A percentile compares a stretch with the other conserved stretches of the same genome.
Conservation (phyloP, 2,888 invertebrate species). For the Drosophila eohydei region DNA sequence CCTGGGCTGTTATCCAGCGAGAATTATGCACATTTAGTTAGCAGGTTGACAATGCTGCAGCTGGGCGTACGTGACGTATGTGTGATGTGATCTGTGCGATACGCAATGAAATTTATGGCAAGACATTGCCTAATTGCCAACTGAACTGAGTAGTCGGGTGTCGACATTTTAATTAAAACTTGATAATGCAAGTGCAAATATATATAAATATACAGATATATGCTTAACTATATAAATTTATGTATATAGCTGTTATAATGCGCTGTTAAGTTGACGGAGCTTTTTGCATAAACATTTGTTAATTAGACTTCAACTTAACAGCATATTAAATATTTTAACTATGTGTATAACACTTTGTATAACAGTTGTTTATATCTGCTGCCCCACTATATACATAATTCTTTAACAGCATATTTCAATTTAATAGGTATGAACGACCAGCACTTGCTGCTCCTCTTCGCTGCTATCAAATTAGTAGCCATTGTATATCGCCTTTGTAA, state of each 20-base stretch:
- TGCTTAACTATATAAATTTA: too few species aligned
- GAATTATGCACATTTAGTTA: slow-evolving; percentile 74
- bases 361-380: not conserved
- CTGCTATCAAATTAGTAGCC: slow-evolving; percentile 13
- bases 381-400: not conserved
- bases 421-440: not conserved
- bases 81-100: slow-evolving; percentile 35
- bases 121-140: slow-evolving; percentile 69
- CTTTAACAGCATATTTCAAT: not conserved
- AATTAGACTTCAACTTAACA: not conserved
- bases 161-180: slow-evolving; percentile 76
- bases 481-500: not conserved
- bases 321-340: not conserved
- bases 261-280: not conserved
- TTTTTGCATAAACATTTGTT: not conserved
- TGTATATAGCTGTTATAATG: not conserved
- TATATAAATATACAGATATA: not conserved
- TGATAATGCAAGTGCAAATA: slow-evolving; percentile 10
- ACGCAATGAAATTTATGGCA: slow-evolving; percentile 63
- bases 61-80: slow-evolving; percentile 43
- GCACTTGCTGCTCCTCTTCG: not conserved
- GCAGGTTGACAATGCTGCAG: slow-evolving; percentile 61
- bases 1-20: slow-evolving; percentile 36
- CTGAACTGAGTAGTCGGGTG: slow-evolving; percentile 46
- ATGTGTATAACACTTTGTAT: not conserved